Conservation (phyloP, 2,888 invertebrate species). For the Lasioglossum figueresi region DNA sequence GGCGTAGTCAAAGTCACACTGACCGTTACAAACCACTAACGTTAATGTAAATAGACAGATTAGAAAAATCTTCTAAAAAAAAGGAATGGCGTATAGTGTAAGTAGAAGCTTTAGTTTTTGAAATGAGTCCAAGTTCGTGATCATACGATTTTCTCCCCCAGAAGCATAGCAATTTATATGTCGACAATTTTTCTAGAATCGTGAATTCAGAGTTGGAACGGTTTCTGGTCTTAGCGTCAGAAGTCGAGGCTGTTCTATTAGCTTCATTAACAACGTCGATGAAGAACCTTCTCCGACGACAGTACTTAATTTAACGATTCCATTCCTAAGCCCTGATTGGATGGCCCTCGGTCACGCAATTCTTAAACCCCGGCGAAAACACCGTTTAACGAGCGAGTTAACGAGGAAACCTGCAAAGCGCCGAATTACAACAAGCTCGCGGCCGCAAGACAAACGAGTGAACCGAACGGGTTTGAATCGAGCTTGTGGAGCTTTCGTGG, state of each 20-base stretch:
- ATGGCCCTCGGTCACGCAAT: constrained; percentile 52
- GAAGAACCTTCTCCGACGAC: constrained; percentile 34
- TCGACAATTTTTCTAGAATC: background rate
- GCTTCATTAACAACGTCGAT: constrained; percentile 44
- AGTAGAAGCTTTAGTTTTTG: background rate
- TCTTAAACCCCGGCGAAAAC: constrained; percentile 46
- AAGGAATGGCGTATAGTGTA: background rate
- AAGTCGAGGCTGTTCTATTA: constrained; percentile 20
- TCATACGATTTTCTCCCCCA: background rate
- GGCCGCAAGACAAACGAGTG: constrained; percentile 20
- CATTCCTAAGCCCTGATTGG: constrained; percentile 54
- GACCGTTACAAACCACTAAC: background rate
- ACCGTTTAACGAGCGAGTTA: constrained; percentile 59
- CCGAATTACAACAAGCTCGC: constrained; percentile 23
- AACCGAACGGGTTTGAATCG: constrained; percentile 11
- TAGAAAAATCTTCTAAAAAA: background rate
- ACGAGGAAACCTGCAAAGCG: constrained; percentile 50
- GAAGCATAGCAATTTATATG: background rate
- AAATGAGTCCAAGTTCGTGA: background rate
- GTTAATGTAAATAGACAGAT: background rate
- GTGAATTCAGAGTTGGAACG: background rate
- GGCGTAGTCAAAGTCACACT: too few species aligned
- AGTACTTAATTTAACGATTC: constrained; percentile 56
- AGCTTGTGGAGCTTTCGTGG: constrained; percentile 35
- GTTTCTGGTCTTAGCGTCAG: background rate